These are phyloP conservation scores for Rousettus madagascariensis DNA, from an alignment of 2,797 vertebrate genomes.

Conservation along the genomic window DNA sequence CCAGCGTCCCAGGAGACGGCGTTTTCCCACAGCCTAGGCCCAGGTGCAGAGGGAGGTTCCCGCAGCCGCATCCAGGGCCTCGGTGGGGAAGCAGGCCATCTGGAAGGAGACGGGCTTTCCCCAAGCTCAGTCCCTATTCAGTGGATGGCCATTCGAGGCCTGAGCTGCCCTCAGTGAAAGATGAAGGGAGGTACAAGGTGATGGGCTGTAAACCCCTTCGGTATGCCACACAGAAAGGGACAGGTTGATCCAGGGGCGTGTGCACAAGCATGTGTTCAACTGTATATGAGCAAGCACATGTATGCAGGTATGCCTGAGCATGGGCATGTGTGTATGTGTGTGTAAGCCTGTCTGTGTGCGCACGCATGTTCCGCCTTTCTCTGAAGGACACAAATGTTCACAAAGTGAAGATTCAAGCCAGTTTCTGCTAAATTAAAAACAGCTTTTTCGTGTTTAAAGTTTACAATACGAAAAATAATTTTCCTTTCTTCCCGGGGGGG, in stretches of 20 bases:
- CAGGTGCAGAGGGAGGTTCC: slow-evolving; percentile 72
- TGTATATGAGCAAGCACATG: neutral
- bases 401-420: slow-evolving; percentile 66
- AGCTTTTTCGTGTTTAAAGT: slow-evolving; percentile 79
- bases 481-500: slow-evolving; percentile 72
- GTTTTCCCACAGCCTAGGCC: slow-evolving; percentile 74
- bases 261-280: neutral
- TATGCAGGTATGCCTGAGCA: neutral
- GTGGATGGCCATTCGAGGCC: neutral
- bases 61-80: slow-evolving; percentile 13
- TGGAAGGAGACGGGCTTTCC: neutral
- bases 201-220: neutral
- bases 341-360: neutral
- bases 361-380: neutral
- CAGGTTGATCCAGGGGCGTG: neutral
- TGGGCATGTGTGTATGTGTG: neutral
- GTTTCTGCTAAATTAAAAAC: slow-evolving; percentile 80
- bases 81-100: slow-evolving; percentile 11
- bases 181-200: neutral
- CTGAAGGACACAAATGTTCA: slow-evolving; percentile 48
- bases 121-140: neutral
- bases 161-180: neutral
- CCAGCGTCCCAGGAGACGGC: slow-evolving; percentile 14
- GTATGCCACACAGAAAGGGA: neutral
- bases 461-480: slow-evolving; percentile 78